Base-by-base conservation (phyloP, 2,113 vertebrate genomes). In the Gymnarchus niloticus region DNA sequence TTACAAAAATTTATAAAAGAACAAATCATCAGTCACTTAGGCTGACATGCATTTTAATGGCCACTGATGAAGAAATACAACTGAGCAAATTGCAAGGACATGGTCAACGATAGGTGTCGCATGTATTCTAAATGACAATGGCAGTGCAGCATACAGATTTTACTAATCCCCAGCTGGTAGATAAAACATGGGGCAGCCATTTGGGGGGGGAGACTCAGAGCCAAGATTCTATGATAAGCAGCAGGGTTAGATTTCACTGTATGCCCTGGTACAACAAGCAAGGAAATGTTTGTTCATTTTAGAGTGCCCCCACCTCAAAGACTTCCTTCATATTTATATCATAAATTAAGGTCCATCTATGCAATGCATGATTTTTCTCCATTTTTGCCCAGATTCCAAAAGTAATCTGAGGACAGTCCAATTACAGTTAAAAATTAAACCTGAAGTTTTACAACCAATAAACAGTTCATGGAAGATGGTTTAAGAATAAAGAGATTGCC, bases 341-440 rank as follows among this genome's bases (percentile, higher is more conserved):
- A n/a, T n/a, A n/a, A n/a, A n/a, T 51, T 33, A 52, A 52, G 6
- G 78, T n/a, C 12, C 37, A 83, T 83, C 28, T 83, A 52, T 33
- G 37, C 23, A 12, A 49, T 9, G 17, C 59, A 56, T 46, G 25
- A 28, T 41, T 65, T 83, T 37, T 17, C 25, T 37, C 59, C n/a
- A 84, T 23, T 52, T 52, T 33, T 12, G 83, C 48, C 25, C n/a
- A 69, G 25, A 84, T 51, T 51, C 23, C n/a, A 48, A 2, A 49
- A 84, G 46, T 25, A 69, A 28, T 51, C 7, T 28, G 9, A 56
- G 57, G 56, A 25, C 57, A 61, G 19, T 52, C 46, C 59, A 54
- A 73, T 54, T 46, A 48, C 25, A 48, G 23, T 49, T 51, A 69
- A 84, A 83, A 59, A 83, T 83, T 41, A 41, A 17, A 83, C 54